Evolutionary conservation across 2,888 invertebrate species (phyloP), one percentile per base, ranked within the genome.

Genomic region (Apodemia zela): DNA sequence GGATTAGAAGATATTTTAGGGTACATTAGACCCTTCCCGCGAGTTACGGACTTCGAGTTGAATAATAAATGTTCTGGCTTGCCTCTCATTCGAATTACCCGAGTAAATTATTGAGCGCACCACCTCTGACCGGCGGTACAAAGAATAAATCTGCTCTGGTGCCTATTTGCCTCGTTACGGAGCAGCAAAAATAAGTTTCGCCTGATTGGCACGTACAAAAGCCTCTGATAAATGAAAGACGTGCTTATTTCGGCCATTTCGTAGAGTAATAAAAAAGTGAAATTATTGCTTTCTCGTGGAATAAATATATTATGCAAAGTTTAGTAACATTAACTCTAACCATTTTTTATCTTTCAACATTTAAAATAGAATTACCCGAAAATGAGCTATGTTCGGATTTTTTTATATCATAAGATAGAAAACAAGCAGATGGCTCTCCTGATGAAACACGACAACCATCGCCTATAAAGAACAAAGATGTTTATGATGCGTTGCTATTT

Each of bases 41-140:
- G 54, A 54, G 67, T 80, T 81, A 77, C 76, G 78, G 77, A 54
- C 76, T 77, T 71, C 66, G 66, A 68, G 69, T 73, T 89, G 87
- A 89, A 89, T 89, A 87, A 89, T 87, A 82, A 74, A 89, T 87
- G 72, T 67, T 64, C 67, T 69, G 73, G 75, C 75, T 74, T 74
- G 74, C 68, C 73, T 72, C 72, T 69, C 72, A 73, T 72, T 82
- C 82, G 84, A 87, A 87, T 87, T 85, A 87, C 71, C 81, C 73
- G 74, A 73, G 79, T 88, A 87, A 87, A 89, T 89, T 88, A 89
- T 89, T 85, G 81, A 87, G 74, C 75, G 75, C 74, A 77, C 80
- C 74, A 77, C 80, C 77, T 77, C 80, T 79, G 80, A 76, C 79
- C 79, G 73, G 68, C 67, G 70, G 74, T 59, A 60, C 63, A 72